Conservation (phyloP, 2,888 invertebrate genomes). For the Marronus borbonicus region DNA sequence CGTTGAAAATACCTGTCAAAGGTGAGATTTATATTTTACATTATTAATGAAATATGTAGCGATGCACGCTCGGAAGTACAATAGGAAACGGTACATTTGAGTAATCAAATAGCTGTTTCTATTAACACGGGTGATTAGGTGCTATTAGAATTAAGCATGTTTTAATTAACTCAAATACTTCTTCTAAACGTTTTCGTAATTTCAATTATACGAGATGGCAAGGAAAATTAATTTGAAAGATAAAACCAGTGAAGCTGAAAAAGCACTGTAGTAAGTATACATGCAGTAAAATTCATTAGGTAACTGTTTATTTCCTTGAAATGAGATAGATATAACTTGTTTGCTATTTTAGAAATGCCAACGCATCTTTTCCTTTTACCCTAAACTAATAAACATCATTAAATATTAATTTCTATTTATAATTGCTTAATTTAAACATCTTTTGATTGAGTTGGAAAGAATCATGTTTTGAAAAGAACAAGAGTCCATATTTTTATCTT, state of each 20-base stretch:
- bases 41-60: not conserved
- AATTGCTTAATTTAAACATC: too few species aligned
- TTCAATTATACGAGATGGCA: not conserved
- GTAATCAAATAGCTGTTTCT: not conserved
- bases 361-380: too few species aligned
- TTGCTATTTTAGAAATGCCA: not conserved
- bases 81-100: not conserved
- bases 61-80: not conserved
- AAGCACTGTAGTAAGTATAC: not conserved
- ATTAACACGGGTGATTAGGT: not conserved
- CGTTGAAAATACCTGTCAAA: slow-evolving; percentile 24
- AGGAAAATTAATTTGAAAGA: not conserved
- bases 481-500: too few species aligned
- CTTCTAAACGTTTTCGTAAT: slow-evolving; percentile 1
- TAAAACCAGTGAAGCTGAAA: not conserved
- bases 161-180: slow-evolving; percentile 7
- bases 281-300: not conserved
- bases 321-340: not conserved
- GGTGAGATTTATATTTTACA: slow-evolving; percentile 3
- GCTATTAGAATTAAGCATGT: not conserved
- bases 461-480: too few species aligned
- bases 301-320: not conserved
- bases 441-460: too few species aligned
- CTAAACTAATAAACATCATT: too few species aligned
- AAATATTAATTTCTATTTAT: too few species aligned